These are phyloP conservation scores for Cyanoliseus patagonus DNA, from an alignment of 2,113 vertebrate species.

Conservation along the genomic window DNA sequence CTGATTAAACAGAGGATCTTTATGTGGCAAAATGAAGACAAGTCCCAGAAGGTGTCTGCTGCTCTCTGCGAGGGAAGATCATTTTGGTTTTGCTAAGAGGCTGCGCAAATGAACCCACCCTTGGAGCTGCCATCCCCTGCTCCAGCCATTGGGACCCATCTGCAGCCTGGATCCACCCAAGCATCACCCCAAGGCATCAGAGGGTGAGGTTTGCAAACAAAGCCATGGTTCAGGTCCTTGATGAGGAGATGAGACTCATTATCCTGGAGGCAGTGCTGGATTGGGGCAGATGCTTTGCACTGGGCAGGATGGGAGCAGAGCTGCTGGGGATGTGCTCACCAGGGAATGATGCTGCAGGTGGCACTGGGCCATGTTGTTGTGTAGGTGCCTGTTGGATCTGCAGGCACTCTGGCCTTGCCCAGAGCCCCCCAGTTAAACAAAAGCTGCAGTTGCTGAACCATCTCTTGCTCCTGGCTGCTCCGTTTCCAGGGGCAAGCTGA, in stretches of 20 bases:
- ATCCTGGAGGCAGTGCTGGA: background rate
- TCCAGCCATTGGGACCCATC: background rate
- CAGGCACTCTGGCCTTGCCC: background rate
- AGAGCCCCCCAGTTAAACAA: background rate
- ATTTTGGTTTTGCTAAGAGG: background rate
- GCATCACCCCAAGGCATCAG: background rate
- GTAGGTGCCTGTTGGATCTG: background rate
- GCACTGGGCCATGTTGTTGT: background rate
- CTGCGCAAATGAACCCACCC: background rate
- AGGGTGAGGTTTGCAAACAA: background rate
- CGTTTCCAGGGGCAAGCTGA: background rate
- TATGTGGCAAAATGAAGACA: background rate
- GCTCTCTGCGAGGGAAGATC: fast-evolving
- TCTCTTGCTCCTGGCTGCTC: background rate
- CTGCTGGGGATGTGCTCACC: background rate
- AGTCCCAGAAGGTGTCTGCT: background rate
- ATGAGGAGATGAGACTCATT: background rate
- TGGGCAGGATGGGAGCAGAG: background rate
- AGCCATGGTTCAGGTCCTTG: background rate
- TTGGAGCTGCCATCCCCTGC: background rate
- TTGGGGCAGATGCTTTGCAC: background rate
- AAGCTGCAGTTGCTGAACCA: background rate
- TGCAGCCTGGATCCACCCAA: background rate
- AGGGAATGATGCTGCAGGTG: background rate
- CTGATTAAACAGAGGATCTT: background rate